A percentile compares a stretch with the other conserved stretches of the same genome.
These are phyloP conservation scores for Sarotherodon lohbergeri DNA, from an alignment of 2,113 vertebrate species.

Conservation along the genomic window DNA sequence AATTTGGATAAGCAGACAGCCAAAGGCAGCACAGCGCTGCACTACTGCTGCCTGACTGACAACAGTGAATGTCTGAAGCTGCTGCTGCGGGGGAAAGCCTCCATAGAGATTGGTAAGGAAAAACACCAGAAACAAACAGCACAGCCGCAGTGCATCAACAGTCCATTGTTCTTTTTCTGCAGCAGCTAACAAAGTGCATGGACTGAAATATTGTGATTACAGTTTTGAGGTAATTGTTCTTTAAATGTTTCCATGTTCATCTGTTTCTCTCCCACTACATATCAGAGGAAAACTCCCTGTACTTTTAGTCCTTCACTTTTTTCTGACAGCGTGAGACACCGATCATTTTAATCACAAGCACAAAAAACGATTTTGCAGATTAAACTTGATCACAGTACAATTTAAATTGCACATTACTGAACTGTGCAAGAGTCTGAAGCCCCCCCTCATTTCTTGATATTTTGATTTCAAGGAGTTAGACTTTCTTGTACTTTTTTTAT, in stretches of 20 bases:
- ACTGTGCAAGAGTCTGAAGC: background rate
- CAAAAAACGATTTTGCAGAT: background rate
- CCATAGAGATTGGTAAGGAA: slow-evolving; percentile 90
- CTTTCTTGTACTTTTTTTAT: background rate
- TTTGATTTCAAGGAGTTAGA: background rate
- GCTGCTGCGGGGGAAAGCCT: slow-evolving; percentile 92
- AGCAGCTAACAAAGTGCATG: background rate
- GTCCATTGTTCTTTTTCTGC: background rate
- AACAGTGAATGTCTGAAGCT: slow-evolving; percentile 97
- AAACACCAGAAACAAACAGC: background rate
- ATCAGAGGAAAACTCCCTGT: background rate
- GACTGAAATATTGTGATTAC: background rate
- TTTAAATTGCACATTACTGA: background rate
- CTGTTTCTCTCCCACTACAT: background rate
- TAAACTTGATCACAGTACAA: background rate
- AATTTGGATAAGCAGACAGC: slow-evolving; percentile 94
- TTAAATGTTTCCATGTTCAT: background rate
- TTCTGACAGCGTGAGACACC: background rate
- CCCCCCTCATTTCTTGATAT: background rate
- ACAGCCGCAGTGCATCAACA: background rate
- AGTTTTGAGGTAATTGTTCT: background rate
- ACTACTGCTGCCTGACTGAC: slow-evolving; percentile 98
- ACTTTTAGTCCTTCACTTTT: background rate
- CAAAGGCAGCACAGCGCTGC: slow-evolving; percentile 94
- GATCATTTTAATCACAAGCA: background rate